Conservation (phyloP, 2,888 invertebrate genomes). For the Polydrusus cervinus region DNA sequence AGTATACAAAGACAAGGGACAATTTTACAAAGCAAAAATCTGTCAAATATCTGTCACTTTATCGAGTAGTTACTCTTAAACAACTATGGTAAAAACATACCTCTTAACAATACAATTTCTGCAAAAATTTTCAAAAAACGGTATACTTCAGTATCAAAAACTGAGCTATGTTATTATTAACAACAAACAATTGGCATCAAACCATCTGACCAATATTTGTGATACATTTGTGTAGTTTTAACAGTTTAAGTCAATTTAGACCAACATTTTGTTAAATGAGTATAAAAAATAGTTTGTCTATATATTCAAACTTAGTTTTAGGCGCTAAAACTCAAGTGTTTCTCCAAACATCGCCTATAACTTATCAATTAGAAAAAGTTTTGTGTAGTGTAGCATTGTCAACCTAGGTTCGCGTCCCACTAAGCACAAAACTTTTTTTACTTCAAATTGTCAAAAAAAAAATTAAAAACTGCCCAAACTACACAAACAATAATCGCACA, state of each 20-base stretch:
- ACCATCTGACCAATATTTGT: slow-evolving; percentile 16
- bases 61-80: slow-evolving; percentile 30
- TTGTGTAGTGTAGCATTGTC: too few species aligned
- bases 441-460: too few species aligned
- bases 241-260: slow-evolving; percentile 7
- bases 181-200: slow-evolving; percentile 51
- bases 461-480: slow-evolving; percentile 21
- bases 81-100: slow-evolving; percentile 39
- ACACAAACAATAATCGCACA: slow-evolving; percentile 26
- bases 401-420: too few species aligned
- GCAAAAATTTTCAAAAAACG: slow-evolving; percentile 47
- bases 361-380: too few species aligned
- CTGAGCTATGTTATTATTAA: slow-evolving; percentile 43
- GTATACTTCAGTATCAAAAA: slow-evolving; percentile 50
- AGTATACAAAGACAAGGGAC: not conserved
- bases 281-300: not conserved
- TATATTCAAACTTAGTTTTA: too few species aligned
- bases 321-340: too few species aligned
- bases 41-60: slow-evolving; percentile 42
- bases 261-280: not conserved
- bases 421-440: not conserved
- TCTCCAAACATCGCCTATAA: too few species aligned
- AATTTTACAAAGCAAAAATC: slow-evolving; percentile 7
- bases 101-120: slow-evolving; percentile 43
- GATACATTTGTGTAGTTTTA: slow-evolving; percentile 13